phyloP scores from a whole-genome alignment of 2,113 vertebrate genomes.

The Tetraodon nigroviridis region DNA sequence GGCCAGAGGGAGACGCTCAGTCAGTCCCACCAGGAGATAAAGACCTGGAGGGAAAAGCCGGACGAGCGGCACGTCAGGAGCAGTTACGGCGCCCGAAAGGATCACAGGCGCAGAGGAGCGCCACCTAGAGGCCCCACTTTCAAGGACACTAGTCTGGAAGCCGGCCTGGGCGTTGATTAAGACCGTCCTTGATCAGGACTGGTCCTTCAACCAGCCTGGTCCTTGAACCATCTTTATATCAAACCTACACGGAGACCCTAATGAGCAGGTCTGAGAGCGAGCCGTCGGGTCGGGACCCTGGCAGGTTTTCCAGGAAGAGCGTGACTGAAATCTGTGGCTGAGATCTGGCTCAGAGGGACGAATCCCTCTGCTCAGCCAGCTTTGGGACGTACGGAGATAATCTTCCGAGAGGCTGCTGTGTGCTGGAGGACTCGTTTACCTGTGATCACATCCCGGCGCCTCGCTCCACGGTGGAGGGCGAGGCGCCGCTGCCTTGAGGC shows the following conservation, averaged over 20 bases:
- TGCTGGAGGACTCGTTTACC: conserved; percentile 21
- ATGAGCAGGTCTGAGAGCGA: not conserved
- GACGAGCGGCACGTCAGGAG: not conserved
- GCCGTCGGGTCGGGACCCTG: not conserved
- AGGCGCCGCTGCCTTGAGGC: too few relatives aligned
- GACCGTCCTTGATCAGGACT: too few relatives aligned
- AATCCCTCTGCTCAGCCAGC: conserved; percentile 45
- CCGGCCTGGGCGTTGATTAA: too few relatives aligned
- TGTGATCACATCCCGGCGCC: not conserved
- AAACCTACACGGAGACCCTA: not conserved
- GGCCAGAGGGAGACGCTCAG: not conserved
- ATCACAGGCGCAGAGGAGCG: too few relatives aligned
- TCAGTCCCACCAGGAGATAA: conserved; percentile 22
- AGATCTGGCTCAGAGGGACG: conserved; percentile 37
- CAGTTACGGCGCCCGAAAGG: too few relatives aligned
- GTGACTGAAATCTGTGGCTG: conserved; percentile 39
- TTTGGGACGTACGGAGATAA: conserved; percentile 50
- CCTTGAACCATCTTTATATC: too few relatives aligned
- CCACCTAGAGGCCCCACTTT: too few relatives aligned
- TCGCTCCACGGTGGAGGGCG: not conserved
- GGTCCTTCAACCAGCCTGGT: too few relatives aligned
- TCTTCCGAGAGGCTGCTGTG: conserved; percentile 36
- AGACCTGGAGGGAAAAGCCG: not conserved
- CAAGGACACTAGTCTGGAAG: too few relatives aligned
- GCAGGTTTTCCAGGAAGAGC: conserved; percentile 20